A percentile compares a stretch with the other conserved stretches of the same genome.
Conservation (phyloP, 2,888 invertebrate genomes). For the Ditylenchus weischeri region DNA sequence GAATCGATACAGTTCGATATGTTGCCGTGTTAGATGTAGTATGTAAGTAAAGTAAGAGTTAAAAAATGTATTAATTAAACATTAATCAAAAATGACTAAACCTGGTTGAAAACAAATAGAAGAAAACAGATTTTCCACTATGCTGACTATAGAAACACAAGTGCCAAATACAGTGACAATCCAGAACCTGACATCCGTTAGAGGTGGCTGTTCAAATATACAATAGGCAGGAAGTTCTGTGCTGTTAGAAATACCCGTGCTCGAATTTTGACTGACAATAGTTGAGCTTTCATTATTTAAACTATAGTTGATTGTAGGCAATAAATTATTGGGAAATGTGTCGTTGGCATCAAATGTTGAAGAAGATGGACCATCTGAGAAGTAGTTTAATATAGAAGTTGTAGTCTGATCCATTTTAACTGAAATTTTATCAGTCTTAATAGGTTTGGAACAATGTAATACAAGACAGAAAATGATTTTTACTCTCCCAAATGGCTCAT, state of each 20-base stretch:
- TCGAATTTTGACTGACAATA: background rate
- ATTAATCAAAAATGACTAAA: background rate
- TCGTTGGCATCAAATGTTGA: background rate
- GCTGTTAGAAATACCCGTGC: background rate
- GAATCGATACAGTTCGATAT: too few species aligned
- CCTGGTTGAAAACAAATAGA: constrained; percentile 31
- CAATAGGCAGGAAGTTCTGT: constrained; percentile 5
- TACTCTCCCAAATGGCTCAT: too few species aligned
- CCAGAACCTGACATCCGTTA: constrained; percentile 39
- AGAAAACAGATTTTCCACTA: constrained; percentile 52
- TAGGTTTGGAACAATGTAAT: too few species aligned
- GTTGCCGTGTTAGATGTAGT: too few species aligned
- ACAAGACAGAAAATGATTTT: too few species aligned
- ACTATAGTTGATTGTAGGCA: too few species aligned
- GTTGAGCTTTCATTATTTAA: background rate
- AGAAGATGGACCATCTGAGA: background rate
- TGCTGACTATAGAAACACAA: constrained; percentile 43
- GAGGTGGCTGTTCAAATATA: constrained; percentile 19
- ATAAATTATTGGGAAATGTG: background rate
- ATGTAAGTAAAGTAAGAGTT: too few species aligned
- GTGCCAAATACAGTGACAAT: constrained; percentile 52
- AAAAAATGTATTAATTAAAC: too few species aligned
- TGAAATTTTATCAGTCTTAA: background rate
- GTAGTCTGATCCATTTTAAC: constrained; percentile 1
- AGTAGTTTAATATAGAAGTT: background rate